Evolutionary conservation across 2,797 vertebrate species (phyloP).

Genomic region (Thaleichthys pacificus): DNA sequence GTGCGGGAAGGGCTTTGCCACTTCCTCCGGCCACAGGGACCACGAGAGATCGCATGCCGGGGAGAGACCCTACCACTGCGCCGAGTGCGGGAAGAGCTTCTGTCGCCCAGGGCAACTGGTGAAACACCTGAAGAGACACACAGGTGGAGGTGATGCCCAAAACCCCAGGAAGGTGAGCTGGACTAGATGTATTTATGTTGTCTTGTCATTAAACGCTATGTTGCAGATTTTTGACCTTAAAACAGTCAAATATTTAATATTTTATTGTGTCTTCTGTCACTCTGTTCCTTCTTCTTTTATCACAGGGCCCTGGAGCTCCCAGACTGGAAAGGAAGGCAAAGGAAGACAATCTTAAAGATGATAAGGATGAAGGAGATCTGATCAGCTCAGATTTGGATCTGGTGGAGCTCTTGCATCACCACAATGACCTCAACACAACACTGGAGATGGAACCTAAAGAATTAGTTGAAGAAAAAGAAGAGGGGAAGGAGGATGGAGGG

Average conservation of each 20-base stretch:
- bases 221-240: too few species aligned
- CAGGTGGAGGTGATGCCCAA: too few species aligned
- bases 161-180: too few species aligned
- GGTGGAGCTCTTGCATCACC: not conserved
- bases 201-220: too few species aligned
- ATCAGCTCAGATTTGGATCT: conserved; percentile 13
- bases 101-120: not conserved
- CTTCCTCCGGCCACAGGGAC: not conserved
- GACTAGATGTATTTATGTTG: too few species aligned
- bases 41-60: conserved; percentile 5
- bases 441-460: not conserved
- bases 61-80: conserved; percentile 7
- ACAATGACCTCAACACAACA: not conserved
- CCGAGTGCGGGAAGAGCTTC: conserved; percentile 1
- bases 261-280: too few species aligned
- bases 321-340: not conserved
- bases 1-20: not conserved
- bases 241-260: too few species aligned
- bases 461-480: not conserved
- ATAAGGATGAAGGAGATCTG: not conserved
- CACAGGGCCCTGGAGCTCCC: too few species aligned
- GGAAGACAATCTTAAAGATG: not conserved
- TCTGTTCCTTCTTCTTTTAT: too few species aligned
- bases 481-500: not conserved
- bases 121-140: not conserved